These are phyloP conservation scores for Tadarida brasiliensis DNA, from an alignment of 2,797 vertebrate species.

Conservation along the genomic window DNA sequence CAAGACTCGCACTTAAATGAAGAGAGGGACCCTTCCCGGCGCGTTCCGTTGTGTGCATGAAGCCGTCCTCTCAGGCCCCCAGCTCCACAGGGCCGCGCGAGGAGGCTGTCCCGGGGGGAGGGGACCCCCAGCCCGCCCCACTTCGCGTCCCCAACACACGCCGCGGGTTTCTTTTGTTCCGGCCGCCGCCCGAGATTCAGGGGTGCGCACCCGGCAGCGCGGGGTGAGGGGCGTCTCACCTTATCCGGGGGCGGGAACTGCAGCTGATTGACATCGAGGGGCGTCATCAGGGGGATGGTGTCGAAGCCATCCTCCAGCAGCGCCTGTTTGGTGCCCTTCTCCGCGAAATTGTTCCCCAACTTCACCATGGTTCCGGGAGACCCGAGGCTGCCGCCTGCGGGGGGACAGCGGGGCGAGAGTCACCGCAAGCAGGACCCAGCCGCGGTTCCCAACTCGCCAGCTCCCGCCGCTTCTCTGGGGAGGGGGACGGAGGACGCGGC, in stretches of 20 bases:
- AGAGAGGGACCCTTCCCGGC: background rate
- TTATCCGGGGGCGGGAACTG: slow-evolving; percentile 96
- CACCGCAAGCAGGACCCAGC: background rate
- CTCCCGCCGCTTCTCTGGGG: background rate
- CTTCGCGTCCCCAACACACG: background rate
- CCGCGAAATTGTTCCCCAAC: slow-evolving; percentile 95
- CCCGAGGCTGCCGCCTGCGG: slow-evolving; percentile 64
- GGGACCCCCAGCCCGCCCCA: background rate
- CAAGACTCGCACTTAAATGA: background rate
- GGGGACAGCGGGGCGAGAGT: background rate
- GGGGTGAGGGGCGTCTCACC: slow-evolving; percentile 85
- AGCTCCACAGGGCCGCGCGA: too few relatives aligned
- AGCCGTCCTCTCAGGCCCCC: background rate
- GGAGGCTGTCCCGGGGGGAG: background rate
- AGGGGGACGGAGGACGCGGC: background rate
- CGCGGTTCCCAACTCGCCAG: background rate
- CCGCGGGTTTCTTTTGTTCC: slow-evolving; percentile 84
- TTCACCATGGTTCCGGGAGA: slow-evolving; percentile 93
- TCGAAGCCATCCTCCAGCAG: slow-evolving; percentile 96
- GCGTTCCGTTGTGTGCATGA: background rate
- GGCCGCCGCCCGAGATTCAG: slow-evolving; percentile 63
- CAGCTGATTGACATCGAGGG: slow-evolving; percentile 96
- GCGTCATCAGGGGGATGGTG: slow-evolving; percentile 97
- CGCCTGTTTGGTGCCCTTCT: slow-evolving; percentile 93
- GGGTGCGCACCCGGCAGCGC: slow-evolving; percentile 78